Conservation (phyloP, 2,797 vertebrate species). For the Rhinoraja longicauda region DNA sequence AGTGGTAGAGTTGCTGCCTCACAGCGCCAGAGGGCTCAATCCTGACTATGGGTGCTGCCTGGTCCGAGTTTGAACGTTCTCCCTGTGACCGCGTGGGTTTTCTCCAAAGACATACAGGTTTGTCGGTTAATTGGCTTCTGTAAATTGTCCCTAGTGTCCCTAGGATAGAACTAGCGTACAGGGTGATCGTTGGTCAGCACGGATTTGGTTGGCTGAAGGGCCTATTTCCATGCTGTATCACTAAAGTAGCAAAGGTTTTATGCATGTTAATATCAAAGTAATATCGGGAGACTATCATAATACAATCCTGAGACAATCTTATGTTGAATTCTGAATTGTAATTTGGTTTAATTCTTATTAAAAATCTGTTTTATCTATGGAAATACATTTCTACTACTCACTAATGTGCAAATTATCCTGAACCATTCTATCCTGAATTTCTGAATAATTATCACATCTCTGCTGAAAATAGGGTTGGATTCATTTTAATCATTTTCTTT, state of each 20-base stretch:
- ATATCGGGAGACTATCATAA: not conserved
- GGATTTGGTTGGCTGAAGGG: too few species aligned
- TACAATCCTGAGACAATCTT: not conserved
- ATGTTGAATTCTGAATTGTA: not conserved
- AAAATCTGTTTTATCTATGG: not conserved
- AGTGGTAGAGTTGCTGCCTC: too few species aligned
- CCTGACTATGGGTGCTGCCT: too few species aligned
- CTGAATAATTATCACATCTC: not conserved
- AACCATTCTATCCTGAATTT: not conserved
- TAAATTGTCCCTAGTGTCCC: too few species aligned
- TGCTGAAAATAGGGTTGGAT: slow-evolving; percentile 8
- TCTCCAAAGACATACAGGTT: too few species aligned
- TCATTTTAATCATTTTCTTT: slow-evolving; percentile 5
- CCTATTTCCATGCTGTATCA: too few species aligned
- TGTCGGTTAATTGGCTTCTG: too few species aligned
- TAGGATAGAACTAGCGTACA: too few species aligned
- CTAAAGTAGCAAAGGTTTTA: not conserved
- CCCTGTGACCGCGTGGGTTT: too few species aligned
- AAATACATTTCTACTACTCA: not conserved
- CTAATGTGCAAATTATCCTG: not conserved
- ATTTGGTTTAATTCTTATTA: not conserved
- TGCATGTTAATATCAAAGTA: not conserved
- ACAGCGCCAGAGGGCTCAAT: too few species aligned
- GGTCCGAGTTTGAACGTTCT: too few species aligned
- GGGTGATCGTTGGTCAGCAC: too few species aligned